Evolutionary conservation across 2,888 invertebrate species (phyloP).

Genomic region (Melangyna quadrimaculata): DNA sequence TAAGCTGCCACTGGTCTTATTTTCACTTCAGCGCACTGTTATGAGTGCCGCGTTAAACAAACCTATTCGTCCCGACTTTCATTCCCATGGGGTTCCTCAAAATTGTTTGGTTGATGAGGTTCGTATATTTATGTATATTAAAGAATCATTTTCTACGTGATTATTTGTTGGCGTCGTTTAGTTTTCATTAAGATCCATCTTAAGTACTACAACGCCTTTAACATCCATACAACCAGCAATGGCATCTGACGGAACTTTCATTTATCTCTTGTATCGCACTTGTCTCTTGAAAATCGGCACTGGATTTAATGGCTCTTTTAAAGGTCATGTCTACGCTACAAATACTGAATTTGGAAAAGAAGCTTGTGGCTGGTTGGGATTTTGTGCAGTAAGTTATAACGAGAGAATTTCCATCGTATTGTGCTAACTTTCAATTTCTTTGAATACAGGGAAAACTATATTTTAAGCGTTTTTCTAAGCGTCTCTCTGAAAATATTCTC

Average conservation of each 20-base stretch:
- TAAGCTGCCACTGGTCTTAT: constrained; percentile 92
- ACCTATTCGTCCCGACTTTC: constrained; percentile 92
- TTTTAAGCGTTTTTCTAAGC: constrained; percentile 85
- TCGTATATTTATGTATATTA: constrained; percentile 76
- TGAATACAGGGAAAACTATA: constrained; percentile 89
- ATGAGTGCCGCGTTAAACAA: constrained; percentile 93
- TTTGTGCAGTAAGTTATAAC: constrained; percentile 86
- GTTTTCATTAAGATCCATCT: constrained; percentile 79
- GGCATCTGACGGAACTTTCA: constrained; percentile 93
- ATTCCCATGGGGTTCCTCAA: constrained; percentile 92
- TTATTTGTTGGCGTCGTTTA: constrained; percentile 66
- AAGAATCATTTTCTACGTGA: not conserved
- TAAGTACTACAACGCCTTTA: constrained; percentile 82
- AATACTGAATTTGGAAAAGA: constrained; percentile 92
- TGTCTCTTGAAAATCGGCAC: constrained; percentile 96
- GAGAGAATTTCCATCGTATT: not conserved
- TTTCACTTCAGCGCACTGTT: constrained; percentile 92
- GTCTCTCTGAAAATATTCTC: constrained; percentile 80
- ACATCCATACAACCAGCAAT: constrained; percentile 83
- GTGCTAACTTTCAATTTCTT: constrained; percentile 75
- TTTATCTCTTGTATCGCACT: constrained; percentile 92
- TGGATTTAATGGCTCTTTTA: constrained; percentile 95
- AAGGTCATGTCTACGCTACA: constrained; percentile 93
- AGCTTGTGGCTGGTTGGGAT: constrained; percentile 91
- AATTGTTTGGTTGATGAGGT: constrained; percentile 87